phyloP scores from a whole-genome alignment of 1,140 invertebrate genomes.

The Aphaenogaster floridana region DNA sequence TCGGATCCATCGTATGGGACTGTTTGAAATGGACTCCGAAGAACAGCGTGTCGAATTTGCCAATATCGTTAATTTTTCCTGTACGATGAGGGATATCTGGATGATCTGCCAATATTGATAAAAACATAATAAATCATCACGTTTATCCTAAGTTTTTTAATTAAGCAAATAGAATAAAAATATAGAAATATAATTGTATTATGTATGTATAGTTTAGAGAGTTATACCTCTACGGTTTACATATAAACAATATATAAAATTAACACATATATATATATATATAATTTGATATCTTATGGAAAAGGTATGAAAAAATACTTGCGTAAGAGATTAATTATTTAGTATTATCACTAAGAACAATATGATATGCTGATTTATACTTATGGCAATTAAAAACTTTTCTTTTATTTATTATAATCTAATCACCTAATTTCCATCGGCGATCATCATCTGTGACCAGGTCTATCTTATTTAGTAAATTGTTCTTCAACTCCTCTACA shows the following conservation, averaged over 20 bases:
- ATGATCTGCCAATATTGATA: conserved; percentile 84
- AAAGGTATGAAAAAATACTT: background rate
- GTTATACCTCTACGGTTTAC: no score
- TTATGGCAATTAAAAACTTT: conserved; percentile 11
- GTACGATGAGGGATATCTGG: conserved; percentile 91
- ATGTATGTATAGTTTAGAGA: no score
- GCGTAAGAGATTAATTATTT: background rate
- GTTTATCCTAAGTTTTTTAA: background rate
- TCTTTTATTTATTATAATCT: background rate
- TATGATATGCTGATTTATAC: background rate
- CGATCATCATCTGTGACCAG: conserved; percentile 92
- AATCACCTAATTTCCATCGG: conserved; percentile 91
- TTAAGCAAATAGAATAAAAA: background rate
- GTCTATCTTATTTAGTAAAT: conserved; percentile 93
- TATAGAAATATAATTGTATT: background rate
- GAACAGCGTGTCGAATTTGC: conserved; percentile 94
- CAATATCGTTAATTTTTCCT: conserved; percentile 93
- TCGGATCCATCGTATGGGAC: conserved; percentile 95
- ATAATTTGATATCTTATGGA: background rate
- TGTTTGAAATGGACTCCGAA: conserved; percentile 94
- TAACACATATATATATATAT: background rate
- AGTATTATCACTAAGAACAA: background rate
- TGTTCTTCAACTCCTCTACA: conserved; percentile 92
- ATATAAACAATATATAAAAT: no score
- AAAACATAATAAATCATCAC: background rate